Percentiles rank a stretch among this genome's conserved stretches.
These are phyloP conservation scores for Tachysurus vachellii DNA, from an alignment of 2,113 vertebrate genomes.

Conservation along the genomic window DNA sequence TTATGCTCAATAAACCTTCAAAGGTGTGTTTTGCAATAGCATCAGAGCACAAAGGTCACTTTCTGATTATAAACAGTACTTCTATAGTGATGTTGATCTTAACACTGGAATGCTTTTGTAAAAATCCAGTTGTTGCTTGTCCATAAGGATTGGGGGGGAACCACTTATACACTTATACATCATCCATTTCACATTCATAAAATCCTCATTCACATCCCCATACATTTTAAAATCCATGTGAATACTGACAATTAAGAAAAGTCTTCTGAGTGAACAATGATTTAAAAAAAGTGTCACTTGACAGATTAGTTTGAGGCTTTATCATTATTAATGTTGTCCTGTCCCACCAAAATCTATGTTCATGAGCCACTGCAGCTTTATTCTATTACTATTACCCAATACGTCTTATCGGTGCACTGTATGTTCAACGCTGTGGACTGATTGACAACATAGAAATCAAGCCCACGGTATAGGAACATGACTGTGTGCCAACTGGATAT, in stretches of 20 bases:
- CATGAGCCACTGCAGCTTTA: neutral
- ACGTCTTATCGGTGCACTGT: neutral
- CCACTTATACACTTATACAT: neutral
- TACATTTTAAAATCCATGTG: neutral
- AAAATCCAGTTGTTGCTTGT: neutral
- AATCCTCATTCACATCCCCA: neutral
- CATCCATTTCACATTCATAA: neutral
- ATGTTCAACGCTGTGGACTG: neutral
- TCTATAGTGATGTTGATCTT: neutral
- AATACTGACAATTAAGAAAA: neutral
- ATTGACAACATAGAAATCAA: neutral
- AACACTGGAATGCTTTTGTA: neutral
- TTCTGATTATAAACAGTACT: neutral
- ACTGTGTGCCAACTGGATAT: conserved; percentile 9
- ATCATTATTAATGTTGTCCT: neutral
- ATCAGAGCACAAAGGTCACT: no score
- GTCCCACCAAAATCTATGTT: neutral
- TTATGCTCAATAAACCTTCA: neutral
- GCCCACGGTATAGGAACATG: neutral
- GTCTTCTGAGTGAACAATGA: neutral
- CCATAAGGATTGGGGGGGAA: neutral
- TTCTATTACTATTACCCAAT: neutral
- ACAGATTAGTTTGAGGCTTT: neutral
- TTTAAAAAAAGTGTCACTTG: neutral
- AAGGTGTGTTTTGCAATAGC: neutral